A percentile compares a stretch with the other conserved stretches of the same genome.
Conservation (phyloP, 2,888 invertebrate species). For the Leucophenga maculata region DNA sequence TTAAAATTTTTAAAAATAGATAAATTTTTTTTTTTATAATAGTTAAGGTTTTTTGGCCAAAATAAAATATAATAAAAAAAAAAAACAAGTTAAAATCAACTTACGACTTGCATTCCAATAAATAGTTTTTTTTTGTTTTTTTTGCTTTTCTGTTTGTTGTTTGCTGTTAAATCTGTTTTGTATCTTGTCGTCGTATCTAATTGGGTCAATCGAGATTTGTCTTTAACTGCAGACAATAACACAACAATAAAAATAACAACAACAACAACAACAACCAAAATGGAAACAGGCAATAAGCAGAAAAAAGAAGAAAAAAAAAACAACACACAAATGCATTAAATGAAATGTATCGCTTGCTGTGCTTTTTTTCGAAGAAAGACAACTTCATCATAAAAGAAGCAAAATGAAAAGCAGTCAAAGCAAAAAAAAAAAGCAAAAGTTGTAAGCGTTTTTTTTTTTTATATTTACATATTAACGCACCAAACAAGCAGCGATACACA, state of each 20-base stretch:
- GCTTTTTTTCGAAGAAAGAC: not conserved
- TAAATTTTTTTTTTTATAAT: no score
- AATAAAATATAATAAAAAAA: not conserved
- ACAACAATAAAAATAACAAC: not conserved
- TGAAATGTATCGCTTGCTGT: not conserved
- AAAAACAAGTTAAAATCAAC: not conserved
- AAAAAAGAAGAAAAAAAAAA: not conserved
- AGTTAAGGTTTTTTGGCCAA: not conserved
- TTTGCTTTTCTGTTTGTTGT: not conserved
- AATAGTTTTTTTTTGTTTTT: not conserved
- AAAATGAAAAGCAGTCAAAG: not conserved
- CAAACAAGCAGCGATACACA: not conserved
- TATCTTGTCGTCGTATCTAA: constrained; percentile 17
- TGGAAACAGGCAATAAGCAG: not conserved
- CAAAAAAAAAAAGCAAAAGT: not conserved
- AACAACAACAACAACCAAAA: not conserved
- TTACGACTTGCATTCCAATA: not conserved
- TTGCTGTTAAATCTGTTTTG: not conserved
- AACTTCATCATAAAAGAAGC: not conserved
- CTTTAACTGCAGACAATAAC: not conserved
- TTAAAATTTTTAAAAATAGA: no score
- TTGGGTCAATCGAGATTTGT: constrained; percentile 20
- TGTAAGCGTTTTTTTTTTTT: not conserved
- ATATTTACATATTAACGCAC: no score
- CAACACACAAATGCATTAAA: not conserved